Conservation (phyloP, 2,888 invertebrate genomes). For the Heliothis peltigera region DNA sequence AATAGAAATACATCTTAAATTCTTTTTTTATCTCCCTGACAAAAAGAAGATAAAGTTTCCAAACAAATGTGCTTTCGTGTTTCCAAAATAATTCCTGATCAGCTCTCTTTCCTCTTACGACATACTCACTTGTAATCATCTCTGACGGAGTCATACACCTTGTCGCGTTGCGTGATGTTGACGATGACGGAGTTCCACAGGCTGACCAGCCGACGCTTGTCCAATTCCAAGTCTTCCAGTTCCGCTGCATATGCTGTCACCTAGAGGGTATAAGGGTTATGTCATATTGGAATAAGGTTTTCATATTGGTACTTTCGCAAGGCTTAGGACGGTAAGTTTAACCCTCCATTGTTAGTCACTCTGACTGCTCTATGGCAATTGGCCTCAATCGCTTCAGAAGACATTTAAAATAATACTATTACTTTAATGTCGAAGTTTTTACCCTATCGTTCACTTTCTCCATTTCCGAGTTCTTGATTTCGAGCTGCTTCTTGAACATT, state of each 20-base stretch:
- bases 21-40: too few relatives aligned
- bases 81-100: too few relatives aligned
- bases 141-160: constrained; percentile 90
- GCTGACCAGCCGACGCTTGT: constrained; percentile 92
- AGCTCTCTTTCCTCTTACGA: not conserved
- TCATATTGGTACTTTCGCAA: too few relatives aligned
- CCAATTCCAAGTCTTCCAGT: constrained; percentile 92
- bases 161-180: constrained; percentile 92
- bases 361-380: too few relatives aligned
- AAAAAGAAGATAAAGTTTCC: too few relatives aligned
- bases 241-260: constrained; percentile 93
- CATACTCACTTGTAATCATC: constrained; percentile 86
- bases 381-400: too few relatives aligned
- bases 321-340: not conserved
- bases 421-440: constrained; percentile 6
- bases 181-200: constrained; percentile 94
- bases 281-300: not conserved
- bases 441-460: constrained; percentile 87
- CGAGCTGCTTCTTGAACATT: constrained; percentile 91
- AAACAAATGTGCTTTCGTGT: too few relatives aligned
- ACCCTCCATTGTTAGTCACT: too few relatives aligned
- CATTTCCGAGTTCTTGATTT: constrained; percentile 91
- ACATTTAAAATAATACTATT: too few relatives aligned
- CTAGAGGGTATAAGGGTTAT: constrained; percentile 64
- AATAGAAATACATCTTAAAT: too few relatives aligned